phyloP scores from a whole-genome alignment of 2,888 invertebrate species.

The Latheticus oryzae region DNA sequence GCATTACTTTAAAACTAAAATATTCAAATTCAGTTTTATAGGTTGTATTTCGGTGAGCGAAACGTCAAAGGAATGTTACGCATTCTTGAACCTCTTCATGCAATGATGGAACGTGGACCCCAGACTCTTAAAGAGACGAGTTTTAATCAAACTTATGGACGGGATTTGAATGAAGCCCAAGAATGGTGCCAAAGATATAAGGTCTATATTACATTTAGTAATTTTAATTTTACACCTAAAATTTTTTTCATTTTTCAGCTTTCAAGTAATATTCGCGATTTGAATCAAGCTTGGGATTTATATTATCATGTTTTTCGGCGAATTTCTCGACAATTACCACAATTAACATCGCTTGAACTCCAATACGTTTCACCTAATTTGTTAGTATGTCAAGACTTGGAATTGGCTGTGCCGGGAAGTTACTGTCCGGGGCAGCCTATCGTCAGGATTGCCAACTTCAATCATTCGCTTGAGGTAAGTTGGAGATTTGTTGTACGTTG shows the following conservation, averaged over 20 bases:
- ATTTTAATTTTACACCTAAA: background rate
- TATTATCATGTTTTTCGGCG: conserved; percentile 99
- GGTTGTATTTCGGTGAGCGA: conserved; percentile 94
- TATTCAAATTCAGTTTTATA: too few relatives aligned
- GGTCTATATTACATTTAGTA: conserved; percentile 52
- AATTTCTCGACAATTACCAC: conserved; percentile 94
- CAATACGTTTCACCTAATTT: conserved; percentile 97
- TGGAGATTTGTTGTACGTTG: conserved; percentile 8
- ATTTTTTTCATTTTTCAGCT: conserved; percentile 67
- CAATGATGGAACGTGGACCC: conserved; percentile 93
- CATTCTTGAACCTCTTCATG: conserved; percentile 93
- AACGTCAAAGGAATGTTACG: conserved; percentile 98
- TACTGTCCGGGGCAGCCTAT: conserved; percentile 93
- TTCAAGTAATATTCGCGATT: conserved; percentile 87
- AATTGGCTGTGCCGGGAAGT: conserved; percentile 97
- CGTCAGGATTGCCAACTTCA: conserved; percentile 89
- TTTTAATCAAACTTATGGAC: conserved; percentile 95
- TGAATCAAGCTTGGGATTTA: conserved; percentile 99
- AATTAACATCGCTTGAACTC: conserved; percentile 88
- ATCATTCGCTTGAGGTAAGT: conserved; percentile 86
- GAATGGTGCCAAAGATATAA: conserved; percentile 95
- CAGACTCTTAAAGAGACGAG: conserved; percentile 97
- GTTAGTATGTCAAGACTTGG: conserved; percentile 88
- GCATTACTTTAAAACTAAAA: too few relatives aligned
- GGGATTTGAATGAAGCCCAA: conserved; percentile 93